Evolutionary conservation across 2,113 vertebrate genomes (phyloP).

Genomic region (Anoura caudifer): DNA sequence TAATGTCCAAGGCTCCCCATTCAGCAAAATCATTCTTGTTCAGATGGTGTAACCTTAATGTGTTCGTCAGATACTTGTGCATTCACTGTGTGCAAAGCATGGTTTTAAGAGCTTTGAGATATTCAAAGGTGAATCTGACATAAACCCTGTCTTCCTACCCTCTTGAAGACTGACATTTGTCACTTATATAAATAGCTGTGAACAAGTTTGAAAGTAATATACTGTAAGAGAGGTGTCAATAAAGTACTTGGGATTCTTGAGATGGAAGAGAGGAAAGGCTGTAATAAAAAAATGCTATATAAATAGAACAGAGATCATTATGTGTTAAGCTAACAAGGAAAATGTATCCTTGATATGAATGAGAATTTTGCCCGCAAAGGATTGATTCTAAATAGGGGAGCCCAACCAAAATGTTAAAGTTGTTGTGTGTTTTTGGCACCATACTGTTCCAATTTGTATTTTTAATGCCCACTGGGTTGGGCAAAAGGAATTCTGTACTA

Average conservation of each 20-base stretch:
- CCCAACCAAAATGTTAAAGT: background rate
- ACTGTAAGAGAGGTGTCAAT: background rate
- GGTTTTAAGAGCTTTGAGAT: background rate
- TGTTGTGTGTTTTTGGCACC: too few species aligned
- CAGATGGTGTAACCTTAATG: background rate
- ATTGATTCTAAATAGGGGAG: background rate
- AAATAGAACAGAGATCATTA: background rate
- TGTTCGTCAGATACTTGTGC: background rate
- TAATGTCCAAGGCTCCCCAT: background rate
- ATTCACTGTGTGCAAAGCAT: background rate
- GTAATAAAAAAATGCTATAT: background rate
- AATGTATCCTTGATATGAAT: background rate
- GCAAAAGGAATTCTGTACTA: background rate
- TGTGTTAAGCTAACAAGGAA: background rate
- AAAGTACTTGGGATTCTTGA: background rate
- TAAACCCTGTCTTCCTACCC: background rate
- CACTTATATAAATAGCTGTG: constrained; percentile 15
- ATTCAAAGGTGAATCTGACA: background rate
- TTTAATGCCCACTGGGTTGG: background rate
- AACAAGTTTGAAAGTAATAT: background rate
- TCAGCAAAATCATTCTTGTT: background rate
- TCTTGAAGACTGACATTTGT: background rate
- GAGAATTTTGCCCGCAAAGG: constrained; percentile 6
- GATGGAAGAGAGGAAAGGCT: background rate
- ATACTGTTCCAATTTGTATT: background rate